Base-by-base conservation (phyloP, 2,888 invertebrate species). In the Ecliptopera silaceata region DNA sequence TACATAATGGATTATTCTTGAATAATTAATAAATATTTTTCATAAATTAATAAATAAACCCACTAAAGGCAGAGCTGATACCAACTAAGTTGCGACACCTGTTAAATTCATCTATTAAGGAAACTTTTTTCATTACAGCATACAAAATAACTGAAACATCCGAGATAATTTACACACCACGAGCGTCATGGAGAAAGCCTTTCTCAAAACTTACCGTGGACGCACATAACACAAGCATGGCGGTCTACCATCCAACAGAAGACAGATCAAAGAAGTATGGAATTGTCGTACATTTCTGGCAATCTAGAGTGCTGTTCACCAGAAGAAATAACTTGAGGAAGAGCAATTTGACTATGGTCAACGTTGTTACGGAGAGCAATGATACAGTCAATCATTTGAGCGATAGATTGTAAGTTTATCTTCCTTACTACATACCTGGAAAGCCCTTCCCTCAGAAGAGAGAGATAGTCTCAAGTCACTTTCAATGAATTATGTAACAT, bases 291-390 rank as follows among this genome's bases (percentile, higher is more conserved):
- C 84, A 88, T 50, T 78, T 74, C 31, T 82, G 85, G 61, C 59
- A 54, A 11, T 72, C 74, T 0, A 81, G 72, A 47, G 75, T 80
- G 0, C 11, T 87, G 15, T 80, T 80, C 18, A 52, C 68, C 0
- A 79, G 84, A 65, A 77, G 90, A 47, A 69, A 63, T 8, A 63
- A 89, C 56, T 59, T 90, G n/a, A 77, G 73, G 44, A 61, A 72
- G 49, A 81, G 81, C 56, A 68, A 70, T 0, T 65, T 89, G 0
- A 87, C 84, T 0, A 82, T 89, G 79, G 79, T 72, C 0, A 86
- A 82, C 56, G 88, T 89, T 1, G 79, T 89, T 2, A 83, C 82
- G 0, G 90, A 90, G 26, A 87, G 82, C 51, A 88, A 89, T 52
- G 83, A 86, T 0, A 89, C 89, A 0, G 76, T 75, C 13, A 60